phyloP scores from a whole-genome alignment of 2,888 invertebrate species.

The Ectobius pallidus region DNA sequence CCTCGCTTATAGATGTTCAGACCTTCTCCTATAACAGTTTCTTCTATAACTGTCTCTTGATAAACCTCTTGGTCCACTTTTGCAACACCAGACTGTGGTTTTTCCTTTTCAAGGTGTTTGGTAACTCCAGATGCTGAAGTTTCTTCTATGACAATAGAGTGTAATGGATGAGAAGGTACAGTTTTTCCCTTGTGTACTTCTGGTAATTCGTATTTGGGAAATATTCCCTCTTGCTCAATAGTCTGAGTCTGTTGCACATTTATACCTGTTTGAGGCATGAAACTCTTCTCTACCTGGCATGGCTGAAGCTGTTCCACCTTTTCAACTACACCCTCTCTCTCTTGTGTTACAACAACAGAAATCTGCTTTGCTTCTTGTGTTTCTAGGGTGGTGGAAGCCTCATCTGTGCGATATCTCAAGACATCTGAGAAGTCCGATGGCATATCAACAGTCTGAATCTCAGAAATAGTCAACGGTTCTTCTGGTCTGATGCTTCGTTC shows the following conservation, averaged over 20 bases:
- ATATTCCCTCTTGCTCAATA: slow-evolving; percentile 68
- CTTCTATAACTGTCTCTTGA: slow-evolving; percentile 60
- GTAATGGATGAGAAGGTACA: slow-evolving; percentile 58
- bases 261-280: slow-evolving; percentile 66
- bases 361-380: slow-evolving; percentile 69
- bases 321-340: slow-evolving; percentile 63
- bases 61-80: slow-evolving; percentile 55
- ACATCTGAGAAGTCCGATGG: slow-evolving; percentile 59
- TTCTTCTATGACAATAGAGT: slow-evolving; percentile 60
- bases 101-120: slow-evolving; percentile 55
- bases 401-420: slow-evolving; percentile 62
- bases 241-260: slow-evolving; percentile 66
- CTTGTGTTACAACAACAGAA: slow-evolving; percentile 65
- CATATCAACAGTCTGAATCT: slow-evolving; percentile 63
- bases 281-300: slow-evolving; percentile 55
- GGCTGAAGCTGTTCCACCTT: slow-evolving; percentile 52
- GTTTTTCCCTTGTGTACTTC: slow-evolving; percentile 60
- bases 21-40: slow-evolving; percentile 63
- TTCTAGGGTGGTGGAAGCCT: slow-evolving; percentile 60
- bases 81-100: slow-evolving; percentile 55
- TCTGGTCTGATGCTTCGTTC: slow-evolving; percentile 63
- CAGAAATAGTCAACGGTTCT: slow-evolving; percentile 65
- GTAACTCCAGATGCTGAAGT: slow-evolving; percentile 56
- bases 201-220: slow-evolving; percentile 60
- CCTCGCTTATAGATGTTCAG: slow-evolving; percentile 55